Evolutionary conservation across 1,140 invertebrate genomes (phyloP), one percentile per base, ranked within the genome.

Genomic region (Magallana gigas): DNA sequence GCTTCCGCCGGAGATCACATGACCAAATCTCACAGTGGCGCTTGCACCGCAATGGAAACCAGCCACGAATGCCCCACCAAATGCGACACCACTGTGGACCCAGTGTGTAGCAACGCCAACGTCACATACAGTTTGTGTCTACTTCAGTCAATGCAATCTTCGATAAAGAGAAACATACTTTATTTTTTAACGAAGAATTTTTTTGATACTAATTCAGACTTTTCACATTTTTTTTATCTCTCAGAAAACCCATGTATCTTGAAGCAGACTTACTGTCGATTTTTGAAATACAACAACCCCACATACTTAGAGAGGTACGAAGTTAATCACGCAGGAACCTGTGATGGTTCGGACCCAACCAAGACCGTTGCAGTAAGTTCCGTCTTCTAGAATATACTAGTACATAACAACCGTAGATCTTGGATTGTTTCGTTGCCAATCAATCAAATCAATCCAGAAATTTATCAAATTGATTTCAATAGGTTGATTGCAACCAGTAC

Each of bases 21-120:
- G 57, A 62, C 7, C n/a, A 80, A 62, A 7, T 29, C 29, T 6
- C 88, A 89, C 14, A 36, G 8, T 84, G 88, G 88, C 23, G 82
- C 84, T 18, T 89, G 88, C 58, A 81, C 85, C 0, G 12, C 84
- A n/a, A 57, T 57, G 12, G 80, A 87, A 8, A 57, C 58, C 5
- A 76, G 57, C 64, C 57, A 60, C 6, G 36, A 87, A 56, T 88
- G 88, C 60, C 85, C 88, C n/a, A 23, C 16, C 8, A 60, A 23
- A 11, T 89, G 88, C 64, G 85, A 89, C 62, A 71, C 64, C 18
- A 76, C 84, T 8, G 4, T 89, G 18, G 85, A 86, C 11, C 88
- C 88, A 0, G 88, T 89, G 1, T 89, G 88, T 60, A 87, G 85
- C 64, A 86, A 83, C 59, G 85, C 85, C 9, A 89, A 89, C 58